These are phyloP conservation scores for Epizoanthus ramosus DNA, from an alignment of 92 coral and sea anemone genomes.

Conservation along the genomic window DNA sequence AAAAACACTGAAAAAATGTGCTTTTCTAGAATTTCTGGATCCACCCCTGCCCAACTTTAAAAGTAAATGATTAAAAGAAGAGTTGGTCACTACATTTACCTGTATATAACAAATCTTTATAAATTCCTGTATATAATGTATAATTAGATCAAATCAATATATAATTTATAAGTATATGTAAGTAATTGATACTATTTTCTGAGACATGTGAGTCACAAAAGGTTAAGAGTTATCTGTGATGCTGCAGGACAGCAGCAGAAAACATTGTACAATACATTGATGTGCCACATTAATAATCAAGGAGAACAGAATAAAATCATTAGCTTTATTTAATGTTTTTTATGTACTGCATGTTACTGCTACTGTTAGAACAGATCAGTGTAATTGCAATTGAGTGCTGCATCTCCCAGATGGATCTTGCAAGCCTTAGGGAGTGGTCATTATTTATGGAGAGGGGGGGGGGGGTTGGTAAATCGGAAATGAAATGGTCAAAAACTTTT, in stretches of 20 bases:
- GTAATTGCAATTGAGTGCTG: no score
- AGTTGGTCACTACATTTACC: neutral
- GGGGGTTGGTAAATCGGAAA: no score
- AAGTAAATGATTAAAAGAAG: neutral
- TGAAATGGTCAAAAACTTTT: no score
- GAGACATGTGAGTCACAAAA: neutral
- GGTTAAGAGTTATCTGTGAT: neutral
- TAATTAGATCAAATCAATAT: neutral
- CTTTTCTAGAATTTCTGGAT: no score
- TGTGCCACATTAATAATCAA: neutral
- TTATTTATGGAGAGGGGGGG: no score
- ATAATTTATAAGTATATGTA: neutral
- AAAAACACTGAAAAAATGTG: no score
- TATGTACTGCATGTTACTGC: no score
- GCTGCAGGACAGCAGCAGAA: constrained; percentile 18
- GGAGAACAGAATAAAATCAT: neutral
- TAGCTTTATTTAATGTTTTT: no score
- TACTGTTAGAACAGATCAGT: no score
- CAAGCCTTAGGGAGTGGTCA: no score
- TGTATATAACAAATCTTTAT: neutral
- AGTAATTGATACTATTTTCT: neutral
- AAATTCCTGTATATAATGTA: neutral
- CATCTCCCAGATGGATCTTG: no score
- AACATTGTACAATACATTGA: neutral
- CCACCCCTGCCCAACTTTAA: neutral